These are phyloP conservation scores for Brachionus koreanus DNA, from an alignment of 1,140 invertebrate species.

Conservation along the genomic window DNA sequence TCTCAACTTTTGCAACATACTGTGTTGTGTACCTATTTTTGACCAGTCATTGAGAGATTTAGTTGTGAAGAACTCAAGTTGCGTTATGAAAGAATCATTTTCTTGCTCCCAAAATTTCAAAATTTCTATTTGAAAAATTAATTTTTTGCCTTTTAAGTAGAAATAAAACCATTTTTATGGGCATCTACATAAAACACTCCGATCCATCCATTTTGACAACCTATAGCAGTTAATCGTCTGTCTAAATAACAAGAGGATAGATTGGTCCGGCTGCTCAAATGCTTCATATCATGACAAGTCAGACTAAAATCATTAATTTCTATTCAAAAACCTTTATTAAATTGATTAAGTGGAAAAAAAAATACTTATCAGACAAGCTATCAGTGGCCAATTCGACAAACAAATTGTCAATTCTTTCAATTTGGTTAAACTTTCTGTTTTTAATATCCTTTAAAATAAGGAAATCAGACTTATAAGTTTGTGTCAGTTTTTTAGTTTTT, in stretches of 20 bases:
- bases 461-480: neutral
- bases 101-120: constrained; percentile 33
- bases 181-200: constrained; percentile 19
- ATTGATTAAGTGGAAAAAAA: neutral
- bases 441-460: neutral
- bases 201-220: constrained; percentile 33
- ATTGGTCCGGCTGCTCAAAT: neutral
- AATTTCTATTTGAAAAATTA: neutral
- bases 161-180: neutral
- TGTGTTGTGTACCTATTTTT: no score
- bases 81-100: constrained; percentile 33
- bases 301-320: neutral
- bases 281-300: constrained; percentile 25
- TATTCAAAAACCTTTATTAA: neutral
- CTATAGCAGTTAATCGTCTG: constrained; percentile 16
- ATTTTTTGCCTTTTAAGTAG: neutral
- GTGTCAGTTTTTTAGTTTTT: neutral
- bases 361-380: neutral
- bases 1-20: no score
- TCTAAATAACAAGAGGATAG: neutral
- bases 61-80: constrained; percentile 26
- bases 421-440: constrained; percentile 18
- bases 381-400: constrained; percentile 9
- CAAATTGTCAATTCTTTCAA: neutral
- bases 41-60: neutral